Evolutionary conservation across 2,888 invertebrate species (phyloP), one percentile per base, ranked within the genome.

Genomic region (Hirtodrosophila trivittata): DNA sequence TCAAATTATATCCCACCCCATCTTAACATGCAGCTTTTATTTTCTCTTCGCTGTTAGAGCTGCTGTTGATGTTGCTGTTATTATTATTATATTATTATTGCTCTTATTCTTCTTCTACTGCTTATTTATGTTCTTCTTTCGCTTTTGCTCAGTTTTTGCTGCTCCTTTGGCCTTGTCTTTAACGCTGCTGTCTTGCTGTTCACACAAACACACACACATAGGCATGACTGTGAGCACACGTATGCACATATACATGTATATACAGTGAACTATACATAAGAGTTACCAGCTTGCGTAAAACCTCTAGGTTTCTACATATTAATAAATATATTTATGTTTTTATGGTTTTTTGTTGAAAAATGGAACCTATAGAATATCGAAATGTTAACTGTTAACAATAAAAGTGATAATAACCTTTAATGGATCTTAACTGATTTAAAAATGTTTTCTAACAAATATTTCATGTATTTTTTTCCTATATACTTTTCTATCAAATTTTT

Each of bases 81-180:
- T 30, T 47, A 35, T 8, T 26, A 33, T 47, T 8, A 10, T 32
- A 18, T 18, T 32, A 45, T 32, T 45, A 45, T 45, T 32, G 18
- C 30, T 46, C 33, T 46, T 46, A 46, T 12, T 55, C 13, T 46
- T 46, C 25, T 30, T 51, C 30, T 13, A 35, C 38, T 57, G 12
- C 43, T 50, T 37, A 25, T 45, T 45, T 16, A 28, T 3, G 2
- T 43, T 30, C 43, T 35, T 25, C 12, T 39, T 49, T 12, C 4
- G 10, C 33, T 18, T 21, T 21, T 21, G 3, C 5, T 21, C 5
- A 3, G 16, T 45, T 28, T 7, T 41, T 38, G 13, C 43, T 49
- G 12, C 50, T 50, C 43, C 63, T 62, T 12, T 68, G 63, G 50
- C 50, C 63, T 56, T 67, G 68, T 39, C 46, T 66, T 46, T 18